Evolutionary conservation across 2,888 invertebrate species (phyloP).

Genomic region (Tridacna crocea): DNA sequence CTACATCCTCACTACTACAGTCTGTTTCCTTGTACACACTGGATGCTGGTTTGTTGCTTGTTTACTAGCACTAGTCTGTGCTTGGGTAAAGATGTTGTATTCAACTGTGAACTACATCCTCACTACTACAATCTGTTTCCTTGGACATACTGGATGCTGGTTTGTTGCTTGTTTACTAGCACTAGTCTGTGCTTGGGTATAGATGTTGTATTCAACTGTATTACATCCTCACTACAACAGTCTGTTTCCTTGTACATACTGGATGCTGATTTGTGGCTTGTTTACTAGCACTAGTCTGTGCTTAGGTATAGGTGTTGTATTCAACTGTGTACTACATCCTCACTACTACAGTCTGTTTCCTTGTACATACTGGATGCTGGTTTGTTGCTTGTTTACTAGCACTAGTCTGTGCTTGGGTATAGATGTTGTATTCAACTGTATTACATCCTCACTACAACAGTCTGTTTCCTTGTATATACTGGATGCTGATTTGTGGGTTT

Average conservation of each 20-base stretch:
- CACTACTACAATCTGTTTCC: background rate
- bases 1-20: background rate
- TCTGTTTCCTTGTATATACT: background rate
- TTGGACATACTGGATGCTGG: background rate
- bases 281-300: background rate
- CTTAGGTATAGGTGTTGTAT: background rate
- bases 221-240: background rate
- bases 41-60: background rate
- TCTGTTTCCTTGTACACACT: background rate
- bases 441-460: too few species aligned
- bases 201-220: background rate
- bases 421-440: background rate
- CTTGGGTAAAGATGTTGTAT: background rate
- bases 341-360: slow-evolving; percentile 3
- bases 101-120: background rate
- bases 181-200: background rate
- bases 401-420: background rate
- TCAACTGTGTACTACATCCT: background rate
- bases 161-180: background rate
- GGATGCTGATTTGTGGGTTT: background rate
- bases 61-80: background rate
- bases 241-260: background rate
- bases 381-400: background rate
- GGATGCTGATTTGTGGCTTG: background rate
- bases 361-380: background rate